Percentiles rank a stretch among this genome's conserved stretches.
Conservation (phyloP, 2,113 vertebrate genomes). For the Camelus dromedarius region DNA sequence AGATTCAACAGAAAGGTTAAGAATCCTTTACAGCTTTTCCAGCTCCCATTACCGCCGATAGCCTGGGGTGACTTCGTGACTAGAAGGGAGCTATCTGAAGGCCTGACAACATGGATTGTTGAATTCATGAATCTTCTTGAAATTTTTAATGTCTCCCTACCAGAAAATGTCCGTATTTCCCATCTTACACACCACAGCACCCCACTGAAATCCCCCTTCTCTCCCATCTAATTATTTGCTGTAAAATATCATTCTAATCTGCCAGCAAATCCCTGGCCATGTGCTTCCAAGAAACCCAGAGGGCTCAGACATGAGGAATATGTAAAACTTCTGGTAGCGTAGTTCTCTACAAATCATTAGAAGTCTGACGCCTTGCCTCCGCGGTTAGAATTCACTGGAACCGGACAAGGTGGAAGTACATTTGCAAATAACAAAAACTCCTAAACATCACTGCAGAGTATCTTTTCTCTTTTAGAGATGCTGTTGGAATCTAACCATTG, state of each 20-base stretch:
- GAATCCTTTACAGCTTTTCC: background rate
- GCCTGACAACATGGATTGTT: background rate
- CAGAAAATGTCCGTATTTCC: background rate
- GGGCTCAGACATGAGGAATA: background rate
- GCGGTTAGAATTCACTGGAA: background rate
- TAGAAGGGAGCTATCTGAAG: background rate
- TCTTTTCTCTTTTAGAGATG: conserved; percentile 42
- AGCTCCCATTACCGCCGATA: background rate
- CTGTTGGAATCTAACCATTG: conserved; percentile 32
- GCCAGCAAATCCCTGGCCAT: background rate
- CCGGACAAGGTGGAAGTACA: conserved; percentile 22
- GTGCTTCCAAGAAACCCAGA: background rate
- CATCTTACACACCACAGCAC: background rate
- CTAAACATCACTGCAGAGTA: conserved; percentile 24
- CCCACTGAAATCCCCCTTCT: background rate
- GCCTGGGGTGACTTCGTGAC: background rate
- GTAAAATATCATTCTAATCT: conserved; percentile 3
- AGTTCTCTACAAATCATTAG: conserved; percentile 62
- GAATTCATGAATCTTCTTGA: background rate
- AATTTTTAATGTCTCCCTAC: background rate
- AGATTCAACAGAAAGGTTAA: background rate
- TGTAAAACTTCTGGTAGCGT: conserved; percentile 37
- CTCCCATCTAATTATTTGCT: background rate
- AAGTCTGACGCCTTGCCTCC: conserved; percentile 36
- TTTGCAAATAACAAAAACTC: conserved; percentile 48